Evolutionary conservation across 2,797 vertebrate genomes (phyloP).

Genomic region (Amblyraja radiata): DNA sequence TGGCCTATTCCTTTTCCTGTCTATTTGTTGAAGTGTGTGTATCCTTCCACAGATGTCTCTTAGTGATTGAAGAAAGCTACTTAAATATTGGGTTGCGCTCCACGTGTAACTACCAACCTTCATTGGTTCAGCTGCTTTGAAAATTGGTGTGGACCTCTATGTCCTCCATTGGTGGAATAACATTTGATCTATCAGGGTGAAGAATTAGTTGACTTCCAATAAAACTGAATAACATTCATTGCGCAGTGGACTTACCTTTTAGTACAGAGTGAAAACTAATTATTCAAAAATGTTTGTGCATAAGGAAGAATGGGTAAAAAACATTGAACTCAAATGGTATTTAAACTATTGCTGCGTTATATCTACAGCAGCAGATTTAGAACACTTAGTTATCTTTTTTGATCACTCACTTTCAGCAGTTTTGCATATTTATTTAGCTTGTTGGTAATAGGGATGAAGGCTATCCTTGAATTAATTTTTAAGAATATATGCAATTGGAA

Average conservation of each 20-base stretch:
- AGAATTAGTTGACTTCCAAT: background rate
- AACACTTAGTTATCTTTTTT: constrained; percentile 61
- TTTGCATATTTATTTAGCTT: constrained; percentile 58
- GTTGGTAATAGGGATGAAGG: constrained; percentile 49
- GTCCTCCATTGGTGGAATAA: background rate
- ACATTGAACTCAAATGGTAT: constrained; percentile 40
- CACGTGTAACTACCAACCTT: background rate
- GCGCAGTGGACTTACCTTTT: constrained; percentile 44
- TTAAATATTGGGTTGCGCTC: background rate
- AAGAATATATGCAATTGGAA: constrained; percentile 49
- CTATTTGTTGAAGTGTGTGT: too few relatives aligned
- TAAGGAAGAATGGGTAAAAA: constrained; percentile 31
- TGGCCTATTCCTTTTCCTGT: too few relatives aligned
- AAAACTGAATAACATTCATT: background rate
- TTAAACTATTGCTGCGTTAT: constrained; percentile 41
- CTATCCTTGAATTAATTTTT: constrained; percentile 52
- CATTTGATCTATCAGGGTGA: background rate
- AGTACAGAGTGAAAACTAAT: constrained; percentile 43
- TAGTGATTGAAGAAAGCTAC: background rate
- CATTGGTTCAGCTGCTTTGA: background rate
- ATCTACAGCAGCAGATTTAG: constrained; percentile 47
- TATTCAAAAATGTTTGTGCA: constrained; percentile 32
- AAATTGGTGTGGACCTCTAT: background rate
- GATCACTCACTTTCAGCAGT: constrained; percentile 80
- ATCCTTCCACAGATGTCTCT: too few relatives aligned